Evolutionary conservation across 2,888 invertebrate genomes (phyloP).

Genomic region (Scelioninae gen. 1): DNA sequence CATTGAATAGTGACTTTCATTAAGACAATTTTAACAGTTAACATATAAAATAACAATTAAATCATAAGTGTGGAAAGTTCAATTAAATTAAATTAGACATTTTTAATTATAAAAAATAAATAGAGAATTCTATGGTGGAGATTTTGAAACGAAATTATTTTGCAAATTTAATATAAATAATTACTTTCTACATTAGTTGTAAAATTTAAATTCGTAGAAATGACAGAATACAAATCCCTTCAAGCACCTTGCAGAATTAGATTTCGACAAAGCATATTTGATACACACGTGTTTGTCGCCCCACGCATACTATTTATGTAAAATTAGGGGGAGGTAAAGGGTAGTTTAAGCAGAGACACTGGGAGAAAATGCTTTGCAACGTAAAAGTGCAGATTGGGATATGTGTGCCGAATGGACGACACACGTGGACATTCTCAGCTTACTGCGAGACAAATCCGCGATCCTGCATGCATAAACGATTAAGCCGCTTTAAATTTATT

Average conservation of each 20-base stretch:
- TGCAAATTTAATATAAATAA: too few species aligned
- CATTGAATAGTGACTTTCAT: too few species aligned
- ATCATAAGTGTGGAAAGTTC: too few species aligned
- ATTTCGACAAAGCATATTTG: slow-evolving; percentile 73
- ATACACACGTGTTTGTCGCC: slow-evolving; percentile 79
- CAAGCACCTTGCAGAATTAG: slow-evolving; percentile 77
- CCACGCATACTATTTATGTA: slow-evolving; percentile 79
- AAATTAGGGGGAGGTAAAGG: slow-evolving; percentile 66
- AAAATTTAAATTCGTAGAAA: too few species aligned
- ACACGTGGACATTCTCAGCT: slow-evolving; percentile 84
- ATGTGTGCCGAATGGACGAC: slow-evolving; percentile 70
- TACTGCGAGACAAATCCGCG: slow-evolving; percentile 84
- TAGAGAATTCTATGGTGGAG: too few species aligned
- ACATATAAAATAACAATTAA: too few species aligned
- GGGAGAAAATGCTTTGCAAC: slow-evolving; percentile 60
- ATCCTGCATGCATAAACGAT: slow-evolving; percentile 84
- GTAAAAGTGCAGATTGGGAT: slow-evolving; percentile 65
- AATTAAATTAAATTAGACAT: too few species aligned
- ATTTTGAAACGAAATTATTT: too few species aligned
- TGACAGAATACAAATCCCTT: slow-evolving; percentile 64
- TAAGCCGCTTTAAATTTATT: slow-evolving; percentile 83
- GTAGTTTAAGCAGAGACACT: slow-evolving; percentile 61
- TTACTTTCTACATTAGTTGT: too few species aligned
- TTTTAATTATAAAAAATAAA: too few species aligned
- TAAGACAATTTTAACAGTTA: too few species aligned